Percentiles rank a stretch among this genome's conserved stretches.
phyloP scores from a whole-genome alignment of 2,113 vertebrate species.

The Poeciliopsis turrubarensis region DNA sequence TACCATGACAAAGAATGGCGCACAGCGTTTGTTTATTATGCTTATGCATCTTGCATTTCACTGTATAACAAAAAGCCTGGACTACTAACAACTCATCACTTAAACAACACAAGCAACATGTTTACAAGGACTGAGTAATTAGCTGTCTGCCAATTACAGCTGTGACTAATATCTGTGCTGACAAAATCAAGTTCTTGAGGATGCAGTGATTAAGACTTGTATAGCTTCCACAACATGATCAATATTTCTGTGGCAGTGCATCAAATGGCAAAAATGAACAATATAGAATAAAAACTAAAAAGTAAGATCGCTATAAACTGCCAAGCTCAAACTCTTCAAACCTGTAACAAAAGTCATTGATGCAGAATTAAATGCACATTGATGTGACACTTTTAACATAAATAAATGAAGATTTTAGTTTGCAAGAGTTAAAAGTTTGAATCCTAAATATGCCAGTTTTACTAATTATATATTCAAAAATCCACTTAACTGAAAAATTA shows the following conservation, averaged over 20 bases:
- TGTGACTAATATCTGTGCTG: slow-evolving; percentile 35
- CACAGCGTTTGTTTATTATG: slow-evolving; percentile 41
- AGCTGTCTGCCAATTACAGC: slow-evolving; percentile 55
- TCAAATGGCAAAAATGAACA: slow-evolving; percentile 4
- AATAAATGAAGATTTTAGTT: neutral
- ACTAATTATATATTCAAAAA: neutral
- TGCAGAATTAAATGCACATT: neutral
- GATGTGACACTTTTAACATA: neutral
- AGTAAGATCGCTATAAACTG: neutral
- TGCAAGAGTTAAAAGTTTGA: neutral
- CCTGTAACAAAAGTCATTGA: neutral
- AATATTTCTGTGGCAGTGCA: slow-evolving; percentile 1
- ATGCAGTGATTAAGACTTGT: slow-evolving; percentile 13
- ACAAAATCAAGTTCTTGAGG: slow-evolving; percentile 11
- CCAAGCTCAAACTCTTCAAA: neutral
- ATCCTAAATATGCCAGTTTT: neutral
- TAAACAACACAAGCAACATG: slow-evolving; percentile 42
- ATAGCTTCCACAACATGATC: neutral
- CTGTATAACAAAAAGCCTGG: slow-evolving; percentile 44
- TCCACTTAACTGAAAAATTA: no score
- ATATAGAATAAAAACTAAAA: neutral
- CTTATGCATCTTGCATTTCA: slow-evolving; percentile 41
- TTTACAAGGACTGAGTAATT: slow-evolving; percentile 56
- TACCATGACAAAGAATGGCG: neutral
- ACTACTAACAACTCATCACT: slow-evolving; percentile 55